Conservation (phyloP, 2,888 invertebrate genomes). For the Bruchidius siliquastri region DNA sequence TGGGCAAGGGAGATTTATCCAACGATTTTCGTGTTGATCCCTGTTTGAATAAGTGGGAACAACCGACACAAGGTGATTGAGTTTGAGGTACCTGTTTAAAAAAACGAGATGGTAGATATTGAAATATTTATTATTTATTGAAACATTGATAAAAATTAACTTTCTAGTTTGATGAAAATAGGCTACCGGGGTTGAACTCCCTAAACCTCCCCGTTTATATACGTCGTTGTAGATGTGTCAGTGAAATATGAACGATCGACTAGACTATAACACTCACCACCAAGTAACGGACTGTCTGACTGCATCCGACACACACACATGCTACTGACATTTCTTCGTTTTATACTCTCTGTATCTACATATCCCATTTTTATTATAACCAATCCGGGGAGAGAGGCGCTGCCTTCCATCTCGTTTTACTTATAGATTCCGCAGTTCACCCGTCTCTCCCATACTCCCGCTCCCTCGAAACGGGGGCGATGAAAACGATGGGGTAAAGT, state of each 20-base stretch:
- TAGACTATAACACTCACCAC: slow-evolving; percentile 19
- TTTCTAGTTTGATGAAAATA: too few species aligned
- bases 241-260: slow-evolving; percentile 22
- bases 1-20: too few species aligned
- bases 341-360: slow-evolving; percentile 46
- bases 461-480: background rate
- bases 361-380: slow-evolving; percentile 48
- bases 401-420: slow-evolving; percentile 35
- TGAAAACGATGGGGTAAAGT: background rate
- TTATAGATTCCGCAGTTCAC: slow-evolving; percentile 34
- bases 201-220: too few species aligned
- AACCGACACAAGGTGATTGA: too few species aligned
- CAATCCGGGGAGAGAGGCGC: slow-evolving; percentile 40
- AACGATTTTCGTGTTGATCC: too few species aligned
- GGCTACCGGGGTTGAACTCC: too few species aligned
- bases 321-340: slow-evolving; percentile 44
- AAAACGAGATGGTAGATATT: too few species aligned
- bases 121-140: too few species aligned
- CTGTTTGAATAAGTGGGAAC: too few species aligned
- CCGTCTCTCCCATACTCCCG: background rate
- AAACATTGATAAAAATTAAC: too few species aligned
- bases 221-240: slow-evolving; percentile 6
- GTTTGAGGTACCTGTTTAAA: too few species aligned
- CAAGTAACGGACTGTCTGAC: slow-evolving; percentile 5
- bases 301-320: slow-evolving; percentile 35